Conservation (phyloP, 2,888 invertebrate genomes). For the Helicoverpa assulta region DNA sequence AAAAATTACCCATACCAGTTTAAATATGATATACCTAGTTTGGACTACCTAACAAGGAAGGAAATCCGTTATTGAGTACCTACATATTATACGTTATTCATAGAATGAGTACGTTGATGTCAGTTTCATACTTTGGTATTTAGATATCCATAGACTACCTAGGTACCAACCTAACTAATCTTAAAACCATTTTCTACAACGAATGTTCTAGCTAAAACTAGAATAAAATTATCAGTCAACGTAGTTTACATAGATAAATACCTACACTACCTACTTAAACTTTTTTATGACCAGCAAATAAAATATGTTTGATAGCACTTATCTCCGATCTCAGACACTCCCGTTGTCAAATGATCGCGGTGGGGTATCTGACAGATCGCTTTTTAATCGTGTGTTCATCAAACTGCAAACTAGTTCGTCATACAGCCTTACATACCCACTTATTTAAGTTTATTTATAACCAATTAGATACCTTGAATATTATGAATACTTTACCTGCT, state of each 20-base stretch:
- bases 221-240: not conserved
- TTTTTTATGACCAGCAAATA: not conserved
- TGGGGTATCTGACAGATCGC: conserved; percentile 28
- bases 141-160: too few relatives aligned
- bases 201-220: too few relatives aligned
- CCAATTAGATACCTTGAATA: too few relatives aligned
- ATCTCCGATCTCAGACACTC: conserved; percentile 9
- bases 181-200: too few relatives aligned
- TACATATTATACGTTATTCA: not conserved
- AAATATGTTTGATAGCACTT: not conserved
- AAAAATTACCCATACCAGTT: too few relatives aligned
- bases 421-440: conserved; percentile 5
- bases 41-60: conserved; percentile 27
- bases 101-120: conserved; percentile 1
- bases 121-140: too few relatives aligned
- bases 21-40: too few relatives aligned
- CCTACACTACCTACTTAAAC: not conserved
- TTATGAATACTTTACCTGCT: too few relatives aligned
- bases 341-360: conserved; percentile 15
- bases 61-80: conserved; percentile 17
- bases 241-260: not conserved
- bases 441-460: too few relatives aligned
- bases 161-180: too few relatives aligned
- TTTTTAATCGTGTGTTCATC: conserved; percentile 37
- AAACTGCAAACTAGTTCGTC: conserved; percentile 34